phyloP scores from a whole-genome alignment of 2,797 vertebrate genomes.

The Eupleurogrammus muticus region DNA sequence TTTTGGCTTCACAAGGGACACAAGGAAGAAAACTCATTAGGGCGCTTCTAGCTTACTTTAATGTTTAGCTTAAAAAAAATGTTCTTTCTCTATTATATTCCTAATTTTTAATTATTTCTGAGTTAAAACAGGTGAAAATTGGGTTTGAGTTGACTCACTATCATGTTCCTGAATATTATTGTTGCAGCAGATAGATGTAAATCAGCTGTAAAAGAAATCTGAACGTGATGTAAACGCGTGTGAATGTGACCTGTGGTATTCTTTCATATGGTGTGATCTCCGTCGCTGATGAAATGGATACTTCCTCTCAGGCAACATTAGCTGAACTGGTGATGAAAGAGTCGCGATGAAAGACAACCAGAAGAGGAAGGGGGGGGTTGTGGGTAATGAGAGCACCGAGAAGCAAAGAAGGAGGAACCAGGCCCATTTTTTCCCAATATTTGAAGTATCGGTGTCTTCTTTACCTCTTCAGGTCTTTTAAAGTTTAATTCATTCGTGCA shows the following conservation, averaged over 20 bases:
- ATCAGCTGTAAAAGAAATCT: neutral
- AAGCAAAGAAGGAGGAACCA: no score
- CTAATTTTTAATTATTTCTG: no score
- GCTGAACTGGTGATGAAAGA: constrained; percentile 15
- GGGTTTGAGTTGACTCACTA: neutral
- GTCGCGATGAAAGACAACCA: neutral
- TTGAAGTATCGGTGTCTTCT: neutral
- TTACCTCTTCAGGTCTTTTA: neutral
- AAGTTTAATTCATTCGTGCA: neutral
- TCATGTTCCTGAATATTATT: neutral
- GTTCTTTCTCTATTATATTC: no score
- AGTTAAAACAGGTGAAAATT: no score
- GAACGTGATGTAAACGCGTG: neutral
- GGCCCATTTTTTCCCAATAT: neutral
- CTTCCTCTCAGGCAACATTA: constrained; percentile 20
- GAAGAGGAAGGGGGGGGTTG: neutral
- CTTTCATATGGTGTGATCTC: constrained; percentile 6
- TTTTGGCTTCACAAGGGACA: neutral
- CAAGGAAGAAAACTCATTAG: neutral
- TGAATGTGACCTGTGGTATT: constrained; percentile 2
- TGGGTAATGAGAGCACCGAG: no score
- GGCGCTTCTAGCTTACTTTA: neutral
- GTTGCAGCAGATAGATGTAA: neutral
- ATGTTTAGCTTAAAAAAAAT: no score
- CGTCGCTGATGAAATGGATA: constrained; percentile 24